These are phyloP conservation scores for Ophioninae sp. DNA, from an alignment of 2,888 invertebrate genomes.

Conservation along the genomic window DNA sequence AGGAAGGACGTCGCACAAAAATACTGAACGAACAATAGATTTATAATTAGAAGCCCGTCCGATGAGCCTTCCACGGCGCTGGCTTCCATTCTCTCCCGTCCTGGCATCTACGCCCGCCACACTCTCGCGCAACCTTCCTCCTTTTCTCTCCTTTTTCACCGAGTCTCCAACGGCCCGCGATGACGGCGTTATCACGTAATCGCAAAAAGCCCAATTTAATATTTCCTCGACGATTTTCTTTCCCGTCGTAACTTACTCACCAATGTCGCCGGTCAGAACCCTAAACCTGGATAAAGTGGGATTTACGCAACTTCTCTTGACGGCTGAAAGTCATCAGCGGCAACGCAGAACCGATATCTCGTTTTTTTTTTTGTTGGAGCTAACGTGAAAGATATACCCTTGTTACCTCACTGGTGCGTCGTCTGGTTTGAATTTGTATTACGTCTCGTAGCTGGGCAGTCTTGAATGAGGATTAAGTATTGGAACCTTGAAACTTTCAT, in stretches of 20 bases:
- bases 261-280: not conserved
- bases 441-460: too few species aligned
- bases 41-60: constrained; percentile 69
- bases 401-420: not conserved
- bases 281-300: not conserved
- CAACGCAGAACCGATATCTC: not conserved
- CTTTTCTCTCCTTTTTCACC: not conserved
- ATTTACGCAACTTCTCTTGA: not conserved
- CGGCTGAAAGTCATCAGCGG: not conserved
- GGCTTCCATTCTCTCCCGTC: constrained; percentile 16
- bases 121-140: not conserved
- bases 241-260: not conserved
- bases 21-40: constrained; percentile 74
- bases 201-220: constrained; percentile 30
- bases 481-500: not conserved
- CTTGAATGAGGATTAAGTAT: not conserved
- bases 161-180: constrained; percentile 16
- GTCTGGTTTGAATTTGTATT: not conserved
- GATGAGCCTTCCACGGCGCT: constrained; percentile 44
- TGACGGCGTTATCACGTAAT: constrained; percentile 51
- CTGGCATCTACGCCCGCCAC: constrained; percentile 23
- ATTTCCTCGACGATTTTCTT: not conserved
- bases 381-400: not conserved
- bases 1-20: constrained; percentile 74
- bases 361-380: not conserved